phyloP scores from a whole-genome alignment of 2,797 vertebrate species.

The Leuciscus waleckii region DNA sequence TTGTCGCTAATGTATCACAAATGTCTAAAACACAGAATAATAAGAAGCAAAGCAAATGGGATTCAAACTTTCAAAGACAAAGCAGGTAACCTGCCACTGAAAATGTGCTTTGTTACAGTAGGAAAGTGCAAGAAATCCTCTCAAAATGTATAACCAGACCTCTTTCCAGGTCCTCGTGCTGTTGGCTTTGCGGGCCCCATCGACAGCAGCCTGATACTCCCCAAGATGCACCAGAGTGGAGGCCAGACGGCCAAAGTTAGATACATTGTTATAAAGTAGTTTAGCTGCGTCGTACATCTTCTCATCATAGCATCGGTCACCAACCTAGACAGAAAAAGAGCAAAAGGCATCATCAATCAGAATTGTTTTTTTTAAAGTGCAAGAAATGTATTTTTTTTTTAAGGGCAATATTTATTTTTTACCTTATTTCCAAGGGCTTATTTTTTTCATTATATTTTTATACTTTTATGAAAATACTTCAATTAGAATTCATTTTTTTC shows the following conservation, averaged over 20 bases:
- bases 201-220: constrained; percentile 93
- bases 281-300: constrained; percentile 93
- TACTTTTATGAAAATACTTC: not conserved
- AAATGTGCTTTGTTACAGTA: not conserved
- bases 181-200: constrained; percentile 92
- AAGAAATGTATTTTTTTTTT: not conserved
- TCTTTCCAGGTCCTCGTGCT: constrained; percentile 94
- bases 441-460: not conserved
- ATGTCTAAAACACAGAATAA: not conserved
- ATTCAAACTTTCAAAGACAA: constrained; percentile 9
- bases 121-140: not conserved
- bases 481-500: not conserved
- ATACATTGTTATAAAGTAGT: constrained; percentile 90
- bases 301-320: constrained; percentile 92
- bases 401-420: not conserved
- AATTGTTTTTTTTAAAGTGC: no score
- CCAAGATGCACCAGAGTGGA: constrained; percentile 93
- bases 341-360: not conserved
- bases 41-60: not conserved
- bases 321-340: constrained; percentile 77
- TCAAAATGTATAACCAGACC: constrained; percentile 69
- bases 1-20: not conserved
- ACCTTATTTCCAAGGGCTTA: not conserved
- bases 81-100: not conserved
- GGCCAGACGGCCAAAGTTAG: constrained; percentile 90